These are phyloP conservation scores for Mimas tiliae DNA, from an alignment of 2,888 invertebrate genomes.

Conservation along the genomic window DNA sequence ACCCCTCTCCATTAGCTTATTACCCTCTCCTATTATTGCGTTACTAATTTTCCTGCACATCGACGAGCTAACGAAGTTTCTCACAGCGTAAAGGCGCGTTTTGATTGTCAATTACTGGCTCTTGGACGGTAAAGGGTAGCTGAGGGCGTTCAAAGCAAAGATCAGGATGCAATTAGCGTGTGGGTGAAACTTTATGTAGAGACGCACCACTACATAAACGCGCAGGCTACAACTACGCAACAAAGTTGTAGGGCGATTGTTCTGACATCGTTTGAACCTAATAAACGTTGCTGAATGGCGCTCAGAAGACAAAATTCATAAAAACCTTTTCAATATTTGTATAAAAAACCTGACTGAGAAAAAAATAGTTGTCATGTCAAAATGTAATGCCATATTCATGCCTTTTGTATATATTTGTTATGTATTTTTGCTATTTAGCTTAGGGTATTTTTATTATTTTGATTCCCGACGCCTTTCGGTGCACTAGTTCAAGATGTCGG, in stretches of 20 bases:
- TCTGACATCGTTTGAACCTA: too few species aligned
- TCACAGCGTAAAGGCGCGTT: constrained; percentile 70
- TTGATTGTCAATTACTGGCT: constrained; percentile 81
- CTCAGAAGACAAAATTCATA: neutral
- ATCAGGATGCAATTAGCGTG: constrained; percentile 75
- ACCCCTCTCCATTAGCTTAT: constrained; percentile 75
- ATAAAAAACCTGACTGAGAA: neutral
- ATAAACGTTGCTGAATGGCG: too few species aligned
- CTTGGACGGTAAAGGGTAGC: constrained; percentile 69
- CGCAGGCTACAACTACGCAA: neutral
- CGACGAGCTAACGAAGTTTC: constrained; percentile 79
- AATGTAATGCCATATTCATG: neutral
- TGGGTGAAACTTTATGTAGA: constrained; percentile 60
- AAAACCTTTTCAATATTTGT: neutral
- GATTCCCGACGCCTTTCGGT: neutral
- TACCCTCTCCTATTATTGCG: constrained; percentile 77
- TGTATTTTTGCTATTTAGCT: constrained; percentile 2
- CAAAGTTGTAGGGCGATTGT: neutral
- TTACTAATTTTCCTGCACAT: constrained; percentile 82
- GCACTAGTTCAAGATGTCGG: constrained; percentile 31
- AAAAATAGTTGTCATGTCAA: neutral
- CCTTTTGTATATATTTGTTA: constrained; percentile 7
- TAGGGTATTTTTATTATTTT: neutral
- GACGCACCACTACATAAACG: neutral
- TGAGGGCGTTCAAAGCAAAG: constrained; percentile 61